A percentile compares a stretch with the other conserved stretches of the same genome.
phyloP scores from a whole-genome alignment of 1,140 invertebrate genomes.

The Pseudomyrmex sp. region DNA sequence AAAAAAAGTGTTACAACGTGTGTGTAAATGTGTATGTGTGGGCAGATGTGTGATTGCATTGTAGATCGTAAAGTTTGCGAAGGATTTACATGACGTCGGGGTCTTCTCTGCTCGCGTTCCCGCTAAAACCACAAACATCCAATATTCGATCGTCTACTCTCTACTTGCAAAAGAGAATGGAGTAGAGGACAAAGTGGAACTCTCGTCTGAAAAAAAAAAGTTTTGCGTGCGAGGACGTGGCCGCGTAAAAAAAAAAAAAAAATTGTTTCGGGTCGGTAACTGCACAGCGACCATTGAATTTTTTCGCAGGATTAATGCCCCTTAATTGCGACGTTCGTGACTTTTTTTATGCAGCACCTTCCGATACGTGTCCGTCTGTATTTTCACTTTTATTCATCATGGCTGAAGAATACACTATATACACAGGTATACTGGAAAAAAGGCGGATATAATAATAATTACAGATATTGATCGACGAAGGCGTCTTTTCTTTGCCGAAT shows the following conservation, averaged over 20 bases:
- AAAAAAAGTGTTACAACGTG: not conserved
- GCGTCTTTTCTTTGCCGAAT: not conserved
- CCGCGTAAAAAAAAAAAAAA: slow-evolving; percentile 20
- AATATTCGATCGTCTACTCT: slow-evolving; percentile 50
- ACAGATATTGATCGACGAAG: slow-evolving; percentile 58
- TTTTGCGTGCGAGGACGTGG: slow-evolving; percentile 51
- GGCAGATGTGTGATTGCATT: slow-evolving; percentile 21
- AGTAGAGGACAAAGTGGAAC: slow-evolving; percentile 31
- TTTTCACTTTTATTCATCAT: slow-evolving; percentile 48
- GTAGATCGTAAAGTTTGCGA: slow-evolving; percentile 28
- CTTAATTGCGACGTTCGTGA: slow-evolving; percentile 40
- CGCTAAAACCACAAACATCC: slow-evolving; percentile 74
- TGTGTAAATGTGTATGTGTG: no score
- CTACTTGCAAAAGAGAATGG: slow-evolving; percentile 48
- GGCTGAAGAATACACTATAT: slow-evolving; percentile 8
- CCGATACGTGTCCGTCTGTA: slow-evolving; percentile 31
- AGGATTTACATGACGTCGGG: slow-evolving; percentile 64
- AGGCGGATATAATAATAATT: slow-evolving; percentile 49
- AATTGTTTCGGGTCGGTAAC: slow-evolving; percentile 28
- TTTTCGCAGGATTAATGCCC: slow-evolving; percentile 48
- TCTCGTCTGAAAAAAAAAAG: slow-evolving; percentile 18
- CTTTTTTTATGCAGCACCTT: not conserved
- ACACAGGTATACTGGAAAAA: not conserved
- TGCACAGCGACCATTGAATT: slow-evolving; percentile 33
- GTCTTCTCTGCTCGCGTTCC: slow-evolving; percentile 51